phyloP scores from a whole-genome alignment of 2,113 vertebrate genomes.

The Aptenodytes forsteri region DNA sequence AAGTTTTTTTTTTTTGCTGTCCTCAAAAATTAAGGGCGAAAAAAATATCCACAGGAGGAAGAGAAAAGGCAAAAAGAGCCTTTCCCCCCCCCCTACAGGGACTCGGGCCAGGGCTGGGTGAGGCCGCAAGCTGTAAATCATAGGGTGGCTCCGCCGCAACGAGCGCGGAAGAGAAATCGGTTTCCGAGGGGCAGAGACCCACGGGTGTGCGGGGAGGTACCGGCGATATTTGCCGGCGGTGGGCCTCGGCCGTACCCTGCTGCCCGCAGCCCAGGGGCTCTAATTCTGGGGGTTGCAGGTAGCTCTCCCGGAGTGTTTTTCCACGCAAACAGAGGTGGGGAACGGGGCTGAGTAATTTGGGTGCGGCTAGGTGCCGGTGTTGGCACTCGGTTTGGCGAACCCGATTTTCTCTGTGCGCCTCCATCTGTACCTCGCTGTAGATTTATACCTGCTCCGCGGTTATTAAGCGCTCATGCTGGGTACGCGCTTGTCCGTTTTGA shows the following conservation, averaged over 20 bases:
- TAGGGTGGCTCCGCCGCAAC: background rate
- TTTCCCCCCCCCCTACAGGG: accelerated
- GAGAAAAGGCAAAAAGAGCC: accelerated
- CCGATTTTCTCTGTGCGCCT: accelerated
- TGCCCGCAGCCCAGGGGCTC: accelerated
- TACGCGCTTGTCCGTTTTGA: accelerated
- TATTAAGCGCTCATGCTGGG: accelerated
- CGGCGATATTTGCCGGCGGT: background rate
- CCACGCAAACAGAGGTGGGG: accelerated
- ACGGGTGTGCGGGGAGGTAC: background rate
- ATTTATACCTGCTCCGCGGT: background rate
- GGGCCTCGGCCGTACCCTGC: background rate
- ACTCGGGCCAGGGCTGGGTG: background rate
- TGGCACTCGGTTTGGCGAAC: background rate
- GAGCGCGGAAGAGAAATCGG: accelerated
- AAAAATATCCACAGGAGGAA: no score
- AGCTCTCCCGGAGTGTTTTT: background rate
- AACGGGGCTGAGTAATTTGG: background rate
- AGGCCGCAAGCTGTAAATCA: no score
- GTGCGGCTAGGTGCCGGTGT: background rate
- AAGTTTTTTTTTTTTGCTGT: no score
- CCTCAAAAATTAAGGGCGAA: background rate
- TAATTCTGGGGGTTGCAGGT: accelerated
- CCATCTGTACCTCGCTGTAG: accelerated
- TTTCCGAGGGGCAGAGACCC: background rate